These are phyloP conservation scores for Nomada fabriciana DNA, from an alignment of 2,888 invertebrate species.

Conservation along the genomic window DNA sequence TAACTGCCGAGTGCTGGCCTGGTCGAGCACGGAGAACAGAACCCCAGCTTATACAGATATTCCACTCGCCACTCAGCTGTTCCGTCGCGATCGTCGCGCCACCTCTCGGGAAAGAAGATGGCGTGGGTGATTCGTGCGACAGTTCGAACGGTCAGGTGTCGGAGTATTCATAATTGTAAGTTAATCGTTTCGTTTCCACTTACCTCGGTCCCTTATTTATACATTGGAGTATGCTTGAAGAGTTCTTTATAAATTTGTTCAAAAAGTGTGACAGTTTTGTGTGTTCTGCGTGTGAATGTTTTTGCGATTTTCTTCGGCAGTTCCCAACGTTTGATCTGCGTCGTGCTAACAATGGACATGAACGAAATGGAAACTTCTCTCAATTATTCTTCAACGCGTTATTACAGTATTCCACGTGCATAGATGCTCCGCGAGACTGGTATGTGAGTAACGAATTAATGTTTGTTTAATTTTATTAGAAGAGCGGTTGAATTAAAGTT, in stretches of 20 bases:
- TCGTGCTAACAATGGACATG: neutral
- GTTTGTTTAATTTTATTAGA: neutral
- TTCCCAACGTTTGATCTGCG: neutral
- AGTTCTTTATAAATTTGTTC: neutral
- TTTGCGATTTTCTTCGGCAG: neutral
- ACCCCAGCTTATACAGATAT: conserved; percentile 66
- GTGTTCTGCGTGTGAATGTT: neutral
- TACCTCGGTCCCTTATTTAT: neutral
- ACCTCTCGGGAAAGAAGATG: conserved; percentile 30
- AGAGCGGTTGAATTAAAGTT: neutral
- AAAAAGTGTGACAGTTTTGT: too few species aligned
- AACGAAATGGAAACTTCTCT: neutral
- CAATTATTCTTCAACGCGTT: neutral
- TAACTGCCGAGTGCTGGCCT: conserved; percentile 71
- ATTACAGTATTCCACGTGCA: neutral
- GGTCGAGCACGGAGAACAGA: conserved; percentile 72
- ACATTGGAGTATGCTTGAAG: neutral
- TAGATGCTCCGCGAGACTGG: neutral
- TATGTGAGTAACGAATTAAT: neutral
- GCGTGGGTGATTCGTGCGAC: conserved; percentile 22
- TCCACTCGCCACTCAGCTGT: conserved; percentile 67
- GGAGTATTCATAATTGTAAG: neutral
- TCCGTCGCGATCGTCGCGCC: conserved; percentile 38
- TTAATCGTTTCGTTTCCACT: too few species aligned
- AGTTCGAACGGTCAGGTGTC: conserved; percentile 13